A percentile compares a stretch with the other conserved stretches of the same genome.
phyloP scores from a whole-genome alignment of 2,888 invertebrate genomes.

The Adelognathus sp. region DNA sequence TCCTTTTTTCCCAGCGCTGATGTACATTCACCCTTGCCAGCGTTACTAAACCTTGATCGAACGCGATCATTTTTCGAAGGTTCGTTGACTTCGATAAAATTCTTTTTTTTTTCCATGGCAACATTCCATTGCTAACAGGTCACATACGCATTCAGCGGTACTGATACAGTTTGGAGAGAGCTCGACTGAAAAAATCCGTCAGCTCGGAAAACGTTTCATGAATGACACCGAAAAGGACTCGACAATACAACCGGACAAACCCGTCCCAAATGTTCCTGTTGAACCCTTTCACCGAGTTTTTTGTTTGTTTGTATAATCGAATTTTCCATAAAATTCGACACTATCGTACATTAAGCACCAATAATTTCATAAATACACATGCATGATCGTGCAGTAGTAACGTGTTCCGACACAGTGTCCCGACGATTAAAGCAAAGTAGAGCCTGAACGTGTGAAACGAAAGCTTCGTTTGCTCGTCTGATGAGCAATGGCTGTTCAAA shows the following conservation, averaged over 20 bases:
- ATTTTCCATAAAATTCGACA: not conserved
- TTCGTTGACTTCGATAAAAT: not conserved
- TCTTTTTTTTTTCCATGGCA: not conserved
- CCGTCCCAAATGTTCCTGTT: not conserved
- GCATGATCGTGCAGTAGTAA: not conserved
- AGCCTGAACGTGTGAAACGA: not conserved
- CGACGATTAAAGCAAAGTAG: not conserved
- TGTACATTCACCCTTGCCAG: not conserved
- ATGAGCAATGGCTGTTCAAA: not conserved
- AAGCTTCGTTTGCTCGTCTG: not conserved
- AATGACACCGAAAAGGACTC: not conserved
- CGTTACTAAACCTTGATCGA: not conserved
- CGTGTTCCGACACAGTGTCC: not conserved
- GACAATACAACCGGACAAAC: not conserved
- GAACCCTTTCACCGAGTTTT: not conserved
- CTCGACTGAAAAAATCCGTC: not conserved
- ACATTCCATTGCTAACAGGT: not conserved
- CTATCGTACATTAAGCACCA: not conserved
- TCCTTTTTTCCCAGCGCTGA: not conserved
- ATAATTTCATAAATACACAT: not conserved
- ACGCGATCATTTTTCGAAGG: not conserved
- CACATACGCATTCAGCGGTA: not conserved
- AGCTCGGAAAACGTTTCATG: not conserved
- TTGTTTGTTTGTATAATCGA: not conserved
- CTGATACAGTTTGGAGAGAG: too few relatives aligned